phyloP scores from a whole-genome alignment of 2,888 invertebrate species.

The Cylindroiulus punctatus region DNA sequence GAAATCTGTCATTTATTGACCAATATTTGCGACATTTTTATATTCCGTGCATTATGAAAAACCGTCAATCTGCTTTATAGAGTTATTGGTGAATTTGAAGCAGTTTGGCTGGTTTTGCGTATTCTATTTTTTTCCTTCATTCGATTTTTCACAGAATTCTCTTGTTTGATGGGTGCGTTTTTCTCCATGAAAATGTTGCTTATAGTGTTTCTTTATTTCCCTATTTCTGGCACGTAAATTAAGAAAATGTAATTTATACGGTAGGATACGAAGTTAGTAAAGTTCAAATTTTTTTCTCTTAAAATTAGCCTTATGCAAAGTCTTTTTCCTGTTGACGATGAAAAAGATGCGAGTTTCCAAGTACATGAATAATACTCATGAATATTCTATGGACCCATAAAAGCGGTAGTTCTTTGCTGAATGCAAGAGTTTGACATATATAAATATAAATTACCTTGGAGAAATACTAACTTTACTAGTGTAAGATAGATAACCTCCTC shows the following conservation, averaged over 20 bases:
- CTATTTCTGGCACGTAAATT: background rate
- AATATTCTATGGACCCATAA: conserved; percentile 30
- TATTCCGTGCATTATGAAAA: background rate
- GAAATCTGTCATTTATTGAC: background rate
- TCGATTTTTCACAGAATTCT: background rate
- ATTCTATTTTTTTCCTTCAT: background rate
- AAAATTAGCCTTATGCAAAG: conserved; percentile 6
- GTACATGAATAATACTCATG: conserved; percentile 30
- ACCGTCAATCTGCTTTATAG: background rate
- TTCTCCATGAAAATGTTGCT: background rate
- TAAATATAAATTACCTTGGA: conserved; percentile 42
- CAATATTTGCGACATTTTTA: background rate
- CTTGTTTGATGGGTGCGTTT: background rate
- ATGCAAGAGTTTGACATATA: conserved; percentile 2
- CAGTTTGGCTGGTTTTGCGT: background rate
- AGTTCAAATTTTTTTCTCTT: background rate
- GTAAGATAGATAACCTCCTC: conserved; percentile 34
- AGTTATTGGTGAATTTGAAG: background rate
- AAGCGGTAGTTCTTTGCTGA: conserved; percentile 30
- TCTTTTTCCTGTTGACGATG: background rate
- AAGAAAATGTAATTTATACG: background rate
- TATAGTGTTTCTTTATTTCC: background rate
- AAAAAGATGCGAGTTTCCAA: background rate
- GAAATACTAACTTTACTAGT: conserved; percentile 5
- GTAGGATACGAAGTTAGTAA: background rate